These are phyloP conservation scores for Champsocephalus gunnari DNA, from an alignment of 2,797 vertebrate genomes.

Conservation along the genomic window DNA sequence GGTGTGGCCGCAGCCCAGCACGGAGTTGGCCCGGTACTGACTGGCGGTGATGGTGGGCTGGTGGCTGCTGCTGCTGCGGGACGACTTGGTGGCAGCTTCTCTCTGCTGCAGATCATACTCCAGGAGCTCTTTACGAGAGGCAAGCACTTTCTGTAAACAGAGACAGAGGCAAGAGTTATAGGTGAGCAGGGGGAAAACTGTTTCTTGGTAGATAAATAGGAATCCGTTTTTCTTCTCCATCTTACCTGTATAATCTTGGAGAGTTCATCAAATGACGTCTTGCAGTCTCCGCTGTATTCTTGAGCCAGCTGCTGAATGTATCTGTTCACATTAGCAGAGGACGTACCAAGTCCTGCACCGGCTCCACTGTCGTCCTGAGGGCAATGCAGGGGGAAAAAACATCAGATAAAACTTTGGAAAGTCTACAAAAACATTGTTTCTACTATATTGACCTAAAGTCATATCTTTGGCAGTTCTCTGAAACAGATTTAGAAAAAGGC, in stretches of 20 bases:
- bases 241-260: conserved; percentile 98
- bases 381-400: conserved; percentile 5
- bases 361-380: conserved; percentile 92
- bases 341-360: conserved; percentile 91
- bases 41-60: conserved; percentile 98
- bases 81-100: conserved; percentile 96
- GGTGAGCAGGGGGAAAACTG: not conserved
- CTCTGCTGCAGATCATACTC: conserved; percentile 98
- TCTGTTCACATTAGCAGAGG: conserved; percentile 96
- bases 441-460: not conserved
- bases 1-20: conserved; percentile 96
- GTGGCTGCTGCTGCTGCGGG: conserved; percentile 88
- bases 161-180: not conserved
- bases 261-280: conserved; percentile 97
- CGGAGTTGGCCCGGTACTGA: conserved; percentile 96
- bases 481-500: not conserved
- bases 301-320: conserved; percentile 98
- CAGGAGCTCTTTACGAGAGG: conserved; percentile 96
- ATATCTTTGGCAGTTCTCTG: conserved; percentile 1
- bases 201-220: not conserved
- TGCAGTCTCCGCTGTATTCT: conserved; percentile 98
- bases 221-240: not conserved
- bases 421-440: not conserved
- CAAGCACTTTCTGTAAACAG: conserved; percentile 94
- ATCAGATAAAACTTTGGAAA: not conserved